phyloP scores from a whole-genome alignment of 2,797 vertebrate species.

The Leptoclinus maculatus region DNA sequence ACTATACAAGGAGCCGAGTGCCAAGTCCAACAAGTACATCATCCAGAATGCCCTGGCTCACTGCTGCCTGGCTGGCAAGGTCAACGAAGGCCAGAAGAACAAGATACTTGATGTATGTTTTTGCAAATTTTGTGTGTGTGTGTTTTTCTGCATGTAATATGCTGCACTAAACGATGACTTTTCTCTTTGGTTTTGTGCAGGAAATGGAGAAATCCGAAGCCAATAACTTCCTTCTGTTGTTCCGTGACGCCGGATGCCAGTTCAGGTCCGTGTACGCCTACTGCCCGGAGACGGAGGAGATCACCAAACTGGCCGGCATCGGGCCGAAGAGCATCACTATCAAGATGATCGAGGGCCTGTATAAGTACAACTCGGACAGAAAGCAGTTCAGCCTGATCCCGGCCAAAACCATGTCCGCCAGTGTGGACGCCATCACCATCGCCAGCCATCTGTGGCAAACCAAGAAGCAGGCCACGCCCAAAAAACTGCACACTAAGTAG shows the following conservation, averaged over 20 bases:
- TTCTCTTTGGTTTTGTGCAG: conserved; percentile 69
- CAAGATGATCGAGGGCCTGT: conserved; percentile 97
- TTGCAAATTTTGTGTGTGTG: neutral
- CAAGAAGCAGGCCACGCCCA: conserved; percentile 94
- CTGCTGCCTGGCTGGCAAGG: conserved; percentile 97
- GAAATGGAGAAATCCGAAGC: conserved; percentile 98
- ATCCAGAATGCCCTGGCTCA: conserved; percentile 98
- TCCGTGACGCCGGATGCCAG: conserved; percentile 96
- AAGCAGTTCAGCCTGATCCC: conserved; percentile 99
- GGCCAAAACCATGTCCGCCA: conserved; percentile 97
- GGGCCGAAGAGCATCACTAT: conserved; percentile 92
- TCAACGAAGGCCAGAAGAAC: conserved; percentile 98
- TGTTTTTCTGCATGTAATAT: neutral
- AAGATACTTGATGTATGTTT: conserved; percentile 94
- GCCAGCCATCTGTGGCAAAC: conserved; percentile 96
- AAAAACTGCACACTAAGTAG: conserved; percentile 90
- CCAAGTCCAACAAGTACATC: conserved; percentile 98
- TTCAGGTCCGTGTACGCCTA: conserved; percentile 96
- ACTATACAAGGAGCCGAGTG: conserved; percentile 97
- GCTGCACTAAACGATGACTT: neutral
- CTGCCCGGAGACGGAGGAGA: conserved; percentile 94
- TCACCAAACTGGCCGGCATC: conserved; percentile 93
- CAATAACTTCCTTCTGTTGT: conserved; percentile 97
- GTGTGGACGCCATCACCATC: conserved; percentile 97
- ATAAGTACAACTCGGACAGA: conserved; percentile 98